These are phyloP conservation scores for Otus scops DNA, from an alignment of 2,797 vertebrate species.

Conservation along the genomic window DNA sequence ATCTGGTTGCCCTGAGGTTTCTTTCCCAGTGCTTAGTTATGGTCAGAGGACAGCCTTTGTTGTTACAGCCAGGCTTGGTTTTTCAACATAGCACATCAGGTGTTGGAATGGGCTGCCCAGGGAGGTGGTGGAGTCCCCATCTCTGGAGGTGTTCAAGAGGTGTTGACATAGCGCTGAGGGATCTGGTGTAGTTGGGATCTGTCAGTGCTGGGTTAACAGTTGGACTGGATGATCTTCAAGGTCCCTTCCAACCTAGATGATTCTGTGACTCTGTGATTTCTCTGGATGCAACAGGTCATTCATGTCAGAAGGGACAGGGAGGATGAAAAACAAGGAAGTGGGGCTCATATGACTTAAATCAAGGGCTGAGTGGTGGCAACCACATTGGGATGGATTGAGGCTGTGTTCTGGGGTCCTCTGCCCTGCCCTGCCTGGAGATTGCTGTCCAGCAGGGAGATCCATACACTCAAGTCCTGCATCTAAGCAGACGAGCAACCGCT, in stretches of 20 bases:
- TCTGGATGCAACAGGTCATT: neutral
- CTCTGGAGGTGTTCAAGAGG: too few relatives aligned
- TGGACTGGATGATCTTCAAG: too few relatives aligned
- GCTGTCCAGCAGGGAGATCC: neutral
- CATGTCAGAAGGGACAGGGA: neutral
- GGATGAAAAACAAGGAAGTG: neutral
- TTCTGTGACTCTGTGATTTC: neutral
- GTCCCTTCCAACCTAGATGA: too few relatives aligned
- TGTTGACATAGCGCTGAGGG: too few relatives aligned
- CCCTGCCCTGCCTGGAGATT: neutral
- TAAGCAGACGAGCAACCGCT: neutral
- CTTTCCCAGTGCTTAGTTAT: too few relatives aligned
- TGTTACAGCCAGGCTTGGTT: neutral
- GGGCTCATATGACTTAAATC: neutral
- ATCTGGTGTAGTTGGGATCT: too few relatives aligned
- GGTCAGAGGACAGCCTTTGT: neutral
- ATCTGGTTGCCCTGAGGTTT: accelerated
- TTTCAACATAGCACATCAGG: too few relatives aligned
- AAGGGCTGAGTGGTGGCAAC: neutral
- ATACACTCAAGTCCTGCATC: accelerated
- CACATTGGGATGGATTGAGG: accelerated
- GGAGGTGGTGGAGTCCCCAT: too few relatives aligned
- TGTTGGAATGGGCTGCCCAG: too few relatives aligned
- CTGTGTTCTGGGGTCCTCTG: neutral
- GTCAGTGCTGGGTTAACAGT: too few relatives aligned